Evolutionary conservation across 2,113 vertebrate genomes (phyloP), one percentile per base, ranked within the genome.

Genomic region (Bufo gargarizans): DNA sequence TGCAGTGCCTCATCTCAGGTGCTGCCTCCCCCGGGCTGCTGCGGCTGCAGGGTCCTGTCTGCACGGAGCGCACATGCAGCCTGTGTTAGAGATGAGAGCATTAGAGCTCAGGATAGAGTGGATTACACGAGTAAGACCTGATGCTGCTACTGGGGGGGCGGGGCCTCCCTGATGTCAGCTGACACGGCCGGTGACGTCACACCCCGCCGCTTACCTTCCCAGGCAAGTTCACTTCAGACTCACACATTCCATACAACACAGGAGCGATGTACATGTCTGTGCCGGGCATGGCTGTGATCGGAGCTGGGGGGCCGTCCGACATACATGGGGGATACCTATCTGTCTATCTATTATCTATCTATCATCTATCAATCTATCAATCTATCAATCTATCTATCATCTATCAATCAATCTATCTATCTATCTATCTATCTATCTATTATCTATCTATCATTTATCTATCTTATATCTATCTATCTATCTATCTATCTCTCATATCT

Each of bases 131-230:
- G 90, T 45, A 83, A 67, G 88, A 71, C 61, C 91, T 91, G 65
- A 33, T 33, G 65, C 65, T 69, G 22, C 65, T 13, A 92, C 79
- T 91, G 91, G 91, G 90, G 92, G 92, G 91, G 92, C 92, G 92
- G 93, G 92, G 90, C 92, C 81, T 47, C 89, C 19, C 89, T 56
- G 87, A 90, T 5, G 94, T 95, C 94, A 93, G 93, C 93, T 94
- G 94, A 92, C 93, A 93, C 91, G 13, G 20, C 77, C 87, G 11
- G 81, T 89, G 91, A 91, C 91, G 89, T 92, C 92, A 89, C 88
- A 58, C 86, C 85, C 65, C 90, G 86, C 89, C 85, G 12, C 13
- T 86, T 88, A 89, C 84, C 85, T 89, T 79, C 58, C 82, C 86
- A 84, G 19, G 81, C 85, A 90, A 89, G 56, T 59, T 50, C 81